Base-by-base conservation (phyloP, 2,113 vertebrate genomes). In the Brachypodius melanocephalos region DNA sequence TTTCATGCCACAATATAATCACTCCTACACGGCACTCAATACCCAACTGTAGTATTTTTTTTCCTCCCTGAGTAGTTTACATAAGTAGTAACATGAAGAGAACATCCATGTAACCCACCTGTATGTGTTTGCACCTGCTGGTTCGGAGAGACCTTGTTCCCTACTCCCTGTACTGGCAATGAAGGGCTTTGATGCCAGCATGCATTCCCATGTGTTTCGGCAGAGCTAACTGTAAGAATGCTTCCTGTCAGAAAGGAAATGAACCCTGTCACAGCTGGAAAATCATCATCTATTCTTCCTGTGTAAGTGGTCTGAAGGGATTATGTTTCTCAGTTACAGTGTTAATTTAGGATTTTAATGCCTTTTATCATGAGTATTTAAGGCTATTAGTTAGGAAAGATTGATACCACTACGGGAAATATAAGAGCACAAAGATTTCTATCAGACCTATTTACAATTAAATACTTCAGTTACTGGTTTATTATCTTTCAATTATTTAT, bases 191-290 rank as follows among this genome's bases (percentile, higher is more conserved):
- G 28, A 96, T 95, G 51, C 93, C 98, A 73, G 91, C 91, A 59
- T 86, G 97, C 4, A 95, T 81, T 29, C 98, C 98, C 86, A 90
- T 92, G 95, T 98, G 97, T 42, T 98, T 97, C 63, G 95, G 95
- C 91, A 98, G 81, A 34, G 97, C 98, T 80, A 98, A 85, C 72
- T 96, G 86, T 2, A 97, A 57, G 96, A 97, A 97, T 97, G 96
- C 45, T 95, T 98, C 97, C 98, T 99, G 97, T 59, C 34, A 45
- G 74, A 82, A 66, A 81, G 90, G 84, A 96, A 96, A 91, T 43
- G 25, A 92, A 89, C 63, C 28, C 68, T 94, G 83, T 79, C 90
- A 93, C 81, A 93, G 43, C 43, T 86, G 83, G 85, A 93, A 93
- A 94, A 77, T 9, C 48, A 71, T n/a, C 42, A 85, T 31, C 48